phyloP scores from a whole-genome alignment of 1,140 invertebrate species.

The Psix sp. region DNA sequence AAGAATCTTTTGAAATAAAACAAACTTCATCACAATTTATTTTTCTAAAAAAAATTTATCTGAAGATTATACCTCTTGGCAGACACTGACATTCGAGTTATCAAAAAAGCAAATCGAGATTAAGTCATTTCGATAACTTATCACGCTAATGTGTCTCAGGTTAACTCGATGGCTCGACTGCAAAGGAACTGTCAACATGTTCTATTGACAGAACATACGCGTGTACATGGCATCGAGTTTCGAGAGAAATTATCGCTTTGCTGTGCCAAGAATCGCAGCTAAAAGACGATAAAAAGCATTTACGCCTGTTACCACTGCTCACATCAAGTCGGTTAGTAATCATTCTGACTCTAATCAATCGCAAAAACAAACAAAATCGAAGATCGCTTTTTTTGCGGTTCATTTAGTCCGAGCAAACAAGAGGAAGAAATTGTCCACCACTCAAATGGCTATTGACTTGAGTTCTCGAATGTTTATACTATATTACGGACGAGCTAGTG shows the following conservation, averaged over 20 bases:
- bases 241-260: slow-evolving; percentile 37
- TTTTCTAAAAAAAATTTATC: too few relatives aligned
- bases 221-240: slow-evolving; percentile 36
- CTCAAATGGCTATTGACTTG: slow-evolving; percentile 20
- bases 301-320: too few relatives aligned
- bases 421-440: slow-evolving; percentile 14
- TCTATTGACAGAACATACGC: slow-evolving; percentile 27
- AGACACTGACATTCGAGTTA: not conserved
- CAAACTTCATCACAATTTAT: too few relatives aligned
- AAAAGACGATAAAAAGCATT: slow-evolving; percentile 42
- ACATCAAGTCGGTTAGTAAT: not conserved
- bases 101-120: slow-evolving; percentile 32
- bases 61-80: too few relatives aligned
- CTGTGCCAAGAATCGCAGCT: slow-evolving; percentile 23
- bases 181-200: slow-evolving; percentile 22
- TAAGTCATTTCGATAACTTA: slow-evolving; percentile 29
- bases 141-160: slow-evolving; percentile 1
- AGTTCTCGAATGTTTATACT: slow-evolving; percentile 24
- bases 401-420: not conserved
- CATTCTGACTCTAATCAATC: slow-evolving; percentile 22
- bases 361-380: slow-evolving; percentile 22
- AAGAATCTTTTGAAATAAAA: too few relatives aligned
- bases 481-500: slow-evolving; percentile 9
- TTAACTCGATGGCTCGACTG: slow-evolving; percentile 10
- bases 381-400: not conserved